Conservation (phyloP, 2,888 invertebrate genomes). For the Dasypogon diadema region DNA sequence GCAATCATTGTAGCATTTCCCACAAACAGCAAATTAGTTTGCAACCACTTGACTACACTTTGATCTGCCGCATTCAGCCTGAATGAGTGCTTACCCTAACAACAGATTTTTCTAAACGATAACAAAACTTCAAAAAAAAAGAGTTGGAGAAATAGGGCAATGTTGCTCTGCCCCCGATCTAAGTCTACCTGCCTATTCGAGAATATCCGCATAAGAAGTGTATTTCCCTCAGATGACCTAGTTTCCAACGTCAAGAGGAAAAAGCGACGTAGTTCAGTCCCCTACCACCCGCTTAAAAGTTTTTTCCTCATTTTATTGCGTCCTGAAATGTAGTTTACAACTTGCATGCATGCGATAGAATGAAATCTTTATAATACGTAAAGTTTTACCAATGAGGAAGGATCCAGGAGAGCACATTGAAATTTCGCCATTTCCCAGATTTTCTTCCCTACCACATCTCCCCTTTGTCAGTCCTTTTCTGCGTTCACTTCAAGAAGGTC, state of each 20-base stretch:
- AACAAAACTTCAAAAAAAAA: slow-evolving; percentile 17
- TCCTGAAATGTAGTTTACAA: slow-evolving; percentile 10
- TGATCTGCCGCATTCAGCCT: not conserved
- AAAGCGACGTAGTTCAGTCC: not conserved
- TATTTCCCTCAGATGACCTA: slow-evolving; percentile 40
- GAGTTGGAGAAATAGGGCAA: slow-evolving; percentile 36
- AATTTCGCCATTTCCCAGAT: slow-evolving; percentile 19
- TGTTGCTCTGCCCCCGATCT: slow-evolving; percentile 46
- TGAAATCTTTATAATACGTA: slow-evolving; percentile 1
- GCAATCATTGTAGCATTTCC: no score
- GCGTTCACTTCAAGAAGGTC: slow-evolving; percentile 16
- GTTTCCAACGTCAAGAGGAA: slow-evolving; percentile 3
- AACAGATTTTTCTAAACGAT: slow-evolving; percentile 12
- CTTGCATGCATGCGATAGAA: slow-evolving; percentile 11
- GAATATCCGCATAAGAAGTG: slow-evolving; percentile 39
- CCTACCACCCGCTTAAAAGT: not conserved
- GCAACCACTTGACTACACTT: not conserved
- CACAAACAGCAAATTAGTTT: no score
- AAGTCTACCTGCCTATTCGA: slow-evolving; percentile 25
- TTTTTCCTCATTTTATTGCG: not conserved
- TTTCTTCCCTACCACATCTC: no score
- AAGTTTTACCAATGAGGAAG: not conserved
- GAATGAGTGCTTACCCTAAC: slow-evolving; percentile 1
- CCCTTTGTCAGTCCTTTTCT: not conserved
- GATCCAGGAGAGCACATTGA: not conserved